Evolutionary conservation across 2,888 invertebrate genomes (phyloP).

Genomic region (Steinernema carpocapsae): DNA sequence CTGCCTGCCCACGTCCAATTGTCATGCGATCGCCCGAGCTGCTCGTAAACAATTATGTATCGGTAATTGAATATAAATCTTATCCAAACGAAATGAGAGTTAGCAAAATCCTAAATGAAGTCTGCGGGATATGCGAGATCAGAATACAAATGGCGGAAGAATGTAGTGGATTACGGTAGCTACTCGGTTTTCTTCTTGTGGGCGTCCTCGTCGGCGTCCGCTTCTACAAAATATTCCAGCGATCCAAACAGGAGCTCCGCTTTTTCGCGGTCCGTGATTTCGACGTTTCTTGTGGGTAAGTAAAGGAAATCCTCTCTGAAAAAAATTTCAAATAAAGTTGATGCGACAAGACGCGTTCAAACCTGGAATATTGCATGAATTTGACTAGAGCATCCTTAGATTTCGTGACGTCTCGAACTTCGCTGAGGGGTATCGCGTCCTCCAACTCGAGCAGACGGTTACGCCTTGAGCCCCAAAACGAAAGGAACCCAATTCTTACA

Average conservation of each 20-base stretch:
- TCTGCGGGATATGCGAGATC: too few species aligned
- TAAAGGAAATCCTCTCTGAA: conserved; percentile 43
- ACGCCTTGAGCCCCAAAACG: conserved; percentile 44
- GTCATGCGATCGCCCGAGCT: background rate
- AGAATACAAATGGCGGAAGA: too few species aligned
- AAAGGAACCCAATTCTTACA: conserved; percentile 53
- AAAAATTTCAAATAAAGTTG: background rate
- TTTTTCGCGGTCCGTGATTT: conserved; percentile 48
- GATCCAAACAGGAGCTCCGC: conserved; percentile 50
- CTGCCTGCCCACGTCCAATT: background rate
- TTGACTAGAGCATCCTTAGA: conserved; percentile 5
- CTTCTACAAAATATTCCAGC: conserved; percentile 39
- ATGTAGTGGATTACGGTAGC: too few species aligned
- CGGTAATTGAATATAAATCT: conserved; percentile 15
- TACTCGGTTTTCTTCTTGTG: too few species aligned
- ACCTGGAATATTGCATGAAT: conserved; percentile 28
- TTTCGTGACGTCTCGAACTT: conserved; percentile 25
- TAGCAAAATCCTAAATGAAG: too few species aligned
- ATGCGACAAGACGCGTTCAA: background rate
- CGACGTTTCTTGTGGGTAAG: conserved; percentile 46
- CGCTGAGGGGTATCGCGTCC: conserved; percentile 42
- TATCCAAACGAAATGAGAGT: background rate
- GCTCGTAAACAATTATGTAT: conserved; percentile 27
- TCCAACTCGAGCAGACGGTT: conserved; percentile 39
- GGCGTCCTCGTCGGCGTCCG: too few species aligned